These are phyloP conservation scores for Anarrhichthys ocellatus DNA, from an alignment of 2,113 vertebrate species.

Conservation along the genomic window DNA sequence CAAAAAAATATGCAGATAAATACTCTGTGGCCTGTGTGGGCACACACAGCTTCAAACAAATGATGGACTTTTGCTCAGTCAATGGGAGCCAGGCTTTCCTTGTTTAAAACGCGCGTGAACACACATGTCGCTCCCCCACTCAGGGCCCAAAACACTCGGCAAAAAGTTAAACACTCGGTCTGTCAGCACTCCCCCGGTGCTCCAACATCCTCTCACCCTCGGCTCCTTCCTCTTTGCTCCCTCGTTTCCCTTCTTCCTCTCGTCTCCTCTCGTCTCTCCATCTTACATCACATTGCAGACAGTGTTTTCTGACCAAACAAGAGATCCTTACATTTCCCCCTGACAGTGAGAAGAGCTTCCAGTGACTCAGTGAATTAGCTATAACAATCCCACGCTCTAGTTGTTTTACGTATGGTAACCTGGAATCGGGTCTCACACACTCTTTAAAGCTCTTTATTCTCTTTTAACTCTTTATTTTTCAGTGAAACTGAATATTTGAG, in stretches of 20 bases:
- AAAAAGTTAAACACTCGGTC: slow-evolving; percentile 53
- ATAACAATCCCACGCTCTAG: background rate
- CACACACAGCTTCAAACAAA: slow-evolving; percentile 2
- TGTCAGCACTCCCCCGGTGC: slow-evolving; percentile 52
- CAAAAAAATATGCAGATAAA: background rate
- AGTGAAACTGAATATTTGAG: too few relatives aligned
- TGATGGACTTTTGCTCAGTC: background rate
- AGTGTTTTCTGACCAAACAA: slow-evolving; percentile 17
- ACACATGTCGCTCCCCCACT: slow-evolving; percentile 43
- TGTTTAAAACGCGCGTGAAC: slow-evolving; percentile 40
- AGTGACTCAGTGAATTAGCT: background rate
- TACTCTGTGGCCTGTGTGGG: slow-evolving; percentile 1
- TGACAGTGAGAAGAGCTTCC: background rate
- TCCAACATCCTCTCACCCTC: slow-evolving; percentile 32
- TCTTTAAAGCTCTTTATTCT: background rate
- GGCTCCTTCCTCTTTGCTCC: slow-evolving; percentile 34
- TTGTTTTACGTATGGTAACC: background rate
- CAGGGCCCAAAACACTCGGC: slow-evolving; percentile 33
- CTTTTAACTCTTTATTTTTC: too few relatives aligned
- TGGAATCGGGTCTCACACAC: background rate
- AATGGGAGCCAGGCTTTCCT: slow-evolving; percentile 6
- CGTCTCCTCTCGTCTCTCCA: slow-evolving; percentile 15
- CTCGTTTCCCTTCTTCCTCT: slow-evolving; percentile 31
- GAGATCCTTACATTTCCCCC: background rate
- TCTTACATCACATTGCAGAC: slow-evolving; percentile 11